phyloP scores from a whole-genome alignment of 2,113 vertebrate genomes.

The Sprattus sprattus region DNA sequence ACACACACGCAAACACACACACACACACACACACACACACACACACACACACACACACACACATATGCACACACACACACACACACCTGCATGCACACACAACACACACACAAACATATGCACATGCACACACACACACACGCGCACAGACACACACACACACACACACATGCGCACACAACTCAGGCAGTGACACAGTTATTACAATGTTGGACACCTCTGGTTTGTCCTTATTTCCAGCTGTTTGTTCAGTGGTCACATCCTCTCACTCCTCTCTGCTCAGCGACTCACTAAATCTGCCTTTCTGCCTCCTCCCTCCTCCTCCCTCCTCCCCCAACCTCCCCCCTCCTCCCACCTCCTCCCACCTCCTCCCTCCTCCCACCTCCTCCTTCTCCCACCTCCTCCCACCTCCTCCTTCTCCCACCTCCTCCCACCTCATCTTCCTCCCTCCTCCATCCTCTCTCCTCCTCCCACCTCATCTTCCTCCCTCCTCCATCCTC shows the following conservation, averaged over 20 bases:
- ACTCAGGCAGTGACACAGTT: not conserved
- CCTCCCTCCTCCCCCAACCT: not conserved
- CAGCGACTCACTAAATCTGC: not conserved
- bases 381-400: not conserved
- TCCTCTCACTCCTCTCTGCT: not conserved
- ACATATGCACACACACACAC: not conserved
- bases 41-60: not conserved
- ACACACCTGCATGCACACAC: not conserved
- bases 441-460: not conserved
- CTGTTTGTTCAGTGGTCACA: not conserved
- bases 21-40: not conserved
- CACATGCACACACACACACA: too few relatives aligned
- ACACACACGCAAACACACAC: not conserved
- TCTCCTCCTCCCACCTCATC: not conserved
- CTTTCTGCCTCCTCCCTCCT: not conserved
- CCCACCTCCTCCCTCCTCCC: not conserved
- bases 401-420: not conserved
- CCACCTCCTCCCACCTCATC: not conserved
- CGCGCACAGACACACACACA: too few relatives aligned
- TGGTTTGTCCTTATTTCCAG: not conserved
- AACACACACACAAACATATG: not conserved
- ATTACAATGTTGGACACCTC: not conserved
- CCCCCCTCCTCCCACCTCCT: not conserved
- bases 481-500: too few relatives aligned
- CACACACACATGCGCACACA: not conserved